phyloP scores from a whole-genome alignment of 2,113 vertebrate genomes.

The Caranx ignobilis region DNA sequence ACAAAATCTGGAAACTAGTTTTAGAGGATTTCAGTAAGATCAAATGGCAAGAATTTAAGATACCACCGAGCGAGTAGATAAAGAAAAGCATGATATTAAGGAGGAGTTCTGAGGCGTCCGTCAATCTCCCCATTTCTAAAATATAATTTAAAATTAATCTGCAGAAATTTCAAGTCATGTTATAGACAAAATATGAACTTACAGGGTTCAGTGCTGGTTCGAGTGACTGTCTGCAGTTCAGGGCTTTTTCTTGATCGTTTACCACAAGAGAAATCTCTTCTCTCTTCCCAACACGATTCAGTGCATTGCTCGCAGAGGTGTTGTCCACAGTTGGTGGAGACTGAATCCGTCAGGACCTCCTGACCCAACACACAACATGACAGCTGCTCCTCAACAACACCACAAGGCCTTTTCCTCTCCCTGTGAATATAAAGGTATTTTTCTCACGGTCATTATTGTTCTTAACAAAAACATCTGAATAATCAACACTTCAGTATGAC shows the following conservation, averaged over 20 bases:
- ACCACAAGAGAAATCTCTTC: neutral
- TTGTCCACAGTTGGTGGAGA: neutral
- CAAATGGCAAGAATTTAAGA: too few species aligned
- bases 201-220: neutral
- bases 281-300: neutral
- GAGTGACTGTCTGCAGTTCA: neutral
- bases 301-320: neutral
- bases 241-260: conserved; percentile 7
- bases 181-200: neutral
- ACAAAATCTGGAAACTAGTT: too few species aligned
- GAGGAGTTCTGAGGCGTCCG: too few species aligned
- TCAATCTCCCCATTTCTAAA: too few species aligned
- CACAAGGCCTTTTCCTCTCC: neutral
- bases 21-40: too few species aligned
- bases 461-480: neutral
- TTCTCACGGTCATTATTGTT: neutral
- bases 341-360: neutral
- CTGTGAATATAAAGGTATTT: conserved; percentile 6
- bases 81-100: too few species aligned
- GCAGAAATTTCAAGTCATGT: neutral
- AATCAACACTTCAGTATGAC: neutral
- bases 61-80: too few species aligned
- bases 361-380: neutral
- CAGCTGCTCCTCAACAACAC: neutral
- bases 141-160: too few species aligned